Conservation (phyloP, 2,113 vertebrate genomes). For the Leptodactylus fuscus region DNA sequence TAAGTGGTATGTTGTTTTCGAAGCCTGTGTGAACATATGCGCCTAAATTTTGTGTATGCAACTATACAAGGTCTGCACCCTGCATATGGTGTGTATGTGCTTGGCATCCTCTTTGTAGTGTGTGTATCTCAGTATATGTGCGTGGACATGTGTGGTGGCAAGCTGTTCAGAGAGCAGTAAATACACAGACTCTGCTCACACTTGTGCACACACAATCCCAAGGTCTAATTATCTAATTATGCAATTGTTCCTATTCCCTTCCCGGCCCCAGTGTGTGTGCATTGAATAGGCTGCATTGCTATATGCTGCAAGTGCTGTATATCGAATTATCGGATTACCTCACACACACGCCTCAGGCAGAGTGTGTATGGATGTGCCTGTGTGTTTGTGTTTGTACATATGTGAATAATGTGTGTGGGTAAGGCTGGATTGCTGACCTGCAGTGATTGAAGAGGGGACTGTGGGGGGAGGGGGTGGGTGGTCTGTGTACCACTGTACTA, state of each 20-base stretch:
- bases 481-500: slow-evolving; percentile 57
- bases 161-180: slow-evolving; percentile 38
- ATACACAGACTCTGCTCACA: slow-evolving; percentile 21
- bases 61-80: slow-evolving; percentile 46
- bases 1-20: slow-evolving; percentile 46
- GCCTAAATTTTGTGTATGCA: slow-evolving; percentile 50
- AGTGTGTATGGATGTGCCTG: background rate
- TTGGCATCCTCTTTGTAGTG: slow-evolving; percentile 41
- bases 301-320: background rate
- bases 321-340: background rate
- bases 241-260: background rate
- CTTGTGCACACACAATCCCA: background rate
- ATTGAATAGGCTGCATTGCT: background rate
- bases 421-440: slow-evolving; percentile 58
- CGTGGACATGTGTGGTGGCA: slow-evolving; percentile 57
- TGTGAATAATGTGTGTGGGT: slow-evolving; percentile 44
- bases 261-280: slow-evolving; percentile 1
- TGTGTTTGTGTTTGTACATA: slow-evolving; percentile 46
- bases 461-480: slow-evolving; percentile 58
- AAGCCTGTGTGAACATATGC: slow-evolving; percentile 45
- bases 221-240: slow-evolving; percentile 20
- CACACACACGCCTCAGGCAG: slow-evolving; percentile 20
- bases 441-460: slow-evolving; percentile 57
- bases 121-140: slow-evolving; percentile 54
- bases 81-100: slow-evolving; percentile 55